A percentile compares a stretch with the other conserved stretches of the same genome.
Evolutionary conservation across 2,888 invertebrate genomes (phyloP).

Genomic region (Bruchidius siliquastri): DNA sequence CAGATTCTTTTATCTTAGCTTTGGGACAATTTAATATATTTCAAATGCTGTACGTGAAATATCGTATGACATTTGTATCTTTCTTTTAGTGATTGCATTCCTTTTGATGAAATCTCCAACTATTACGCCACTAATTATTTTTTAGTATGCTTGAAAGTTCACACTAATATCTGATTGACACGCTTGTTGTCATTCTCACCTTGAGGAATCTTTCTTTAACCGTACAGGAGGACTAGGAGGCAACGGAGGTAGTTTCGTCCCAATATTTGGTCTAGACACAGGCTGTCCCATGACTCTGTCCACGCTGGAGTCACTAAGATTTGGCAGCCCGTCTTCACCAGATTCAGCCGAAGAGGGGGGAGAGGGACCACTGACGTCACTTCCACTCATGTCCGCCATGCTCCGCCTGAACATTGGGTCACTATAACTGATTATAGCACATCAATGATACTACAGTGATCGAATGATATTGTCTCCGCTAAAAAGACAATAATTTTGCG

Average conservation of each 20-base stretch:
- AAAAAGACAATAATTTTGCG: not conserved
- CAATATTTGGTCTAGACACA: constrained; percentile 39
- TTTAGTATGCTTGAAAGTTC: no score
- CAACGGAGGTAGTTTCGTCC: constrained; percentile 43
- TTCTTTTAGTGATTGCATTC: no score
- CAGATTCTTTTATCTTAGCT: no score
- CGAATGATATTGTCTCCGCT: not conserved
- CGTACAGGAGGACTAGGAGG: constrained; percentile 40
- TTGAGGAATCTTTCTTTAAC: constrained; percentile 12
- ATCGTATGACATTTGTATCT: no score
- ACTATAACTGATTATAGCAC: constrained; percentile 33
- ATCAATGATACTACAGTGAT: not conserved
- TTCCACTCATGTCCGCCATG: constrained; percentile 32
- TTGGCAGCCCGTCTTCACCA: constrained; percentile 35
- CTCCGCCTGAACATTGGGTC: constrained; percentile 41
- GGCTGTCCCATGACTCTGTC: constrained; percentile 46
- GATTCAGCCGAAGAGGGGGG: constrained; percentile 45
- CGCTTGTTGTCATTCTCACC: constrained; percentile 7
- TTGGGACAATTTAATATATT: no score
- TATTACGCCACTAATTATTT: no score
- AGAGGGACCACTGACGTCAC: constrained; percentile 35
- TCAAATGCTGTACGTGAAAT: no score
- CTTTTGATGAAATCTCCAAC: no score
- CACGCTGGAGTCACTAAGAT: constrained; percentile 35
- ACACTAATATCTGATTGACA: no score